Base-by-base conservation (phyloP, 2,113 vertebrate species). In the Xyrauchen texanus region DNA sequence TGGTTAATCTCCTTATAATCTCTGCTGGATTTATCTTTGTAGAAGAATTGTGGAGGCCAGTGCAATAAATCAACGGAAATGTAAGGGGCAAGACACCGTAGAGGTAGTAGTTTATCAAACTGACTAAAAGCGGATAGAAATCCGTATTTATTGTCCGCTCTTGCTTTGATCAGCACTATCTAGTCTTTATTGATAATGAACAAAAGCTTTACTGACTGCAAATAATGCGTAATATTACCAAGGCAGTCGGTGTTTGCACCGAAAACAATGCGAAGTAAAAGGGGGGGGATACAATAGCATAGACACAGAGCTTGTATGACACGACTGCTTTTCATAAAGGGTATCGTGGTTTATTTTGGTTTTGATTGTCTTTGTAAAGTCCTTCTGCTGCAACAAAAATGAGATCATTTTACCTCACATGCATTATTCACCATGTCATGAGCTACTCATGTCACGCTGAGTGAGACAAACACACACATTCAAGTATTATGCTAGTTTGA, bases 391-490 rank as follows among this genome's bases (percentile, higher is more conserved):
- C 87, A 84, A 84, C 69, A 90, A 88, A 90, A 91, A 91, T 92
- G 85, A 92, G 91, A 91, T 93, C 87, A 91, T 90, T 91, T 90
- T 88, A 90, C 89, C 81, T 82, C 55, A 82, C 91, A 93, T 93
- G 88, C 87, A 92, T 93, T 91, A 92, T 93, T 93, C 86, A 91
- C 83, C 81, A 80, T 89, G 55, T 64, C 84, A 85, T 61, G 85
- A 89, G 85, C 80, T 86, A 84, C 86, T 83, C 88, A 87, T 90
- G 90, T 60, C 68, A 49, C 61, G 71, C 52, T 15, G 53, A 5
- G 55, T 58, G 87, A 84, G 84, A 89, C 86, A 66, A 16, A 68
- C 42, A 55, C 74, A 78, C 60, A 68, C 2, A 71, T 42, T 67
- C 72, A 67, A 34, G 21, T 82, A 82, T 76, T 1, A 70, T 51